These are phyloP conservation scores for Tragelaphus imberbis DNA, from an alignment of 2,113 vertebrate genomes.

Conservation along the genomic window DNA sequence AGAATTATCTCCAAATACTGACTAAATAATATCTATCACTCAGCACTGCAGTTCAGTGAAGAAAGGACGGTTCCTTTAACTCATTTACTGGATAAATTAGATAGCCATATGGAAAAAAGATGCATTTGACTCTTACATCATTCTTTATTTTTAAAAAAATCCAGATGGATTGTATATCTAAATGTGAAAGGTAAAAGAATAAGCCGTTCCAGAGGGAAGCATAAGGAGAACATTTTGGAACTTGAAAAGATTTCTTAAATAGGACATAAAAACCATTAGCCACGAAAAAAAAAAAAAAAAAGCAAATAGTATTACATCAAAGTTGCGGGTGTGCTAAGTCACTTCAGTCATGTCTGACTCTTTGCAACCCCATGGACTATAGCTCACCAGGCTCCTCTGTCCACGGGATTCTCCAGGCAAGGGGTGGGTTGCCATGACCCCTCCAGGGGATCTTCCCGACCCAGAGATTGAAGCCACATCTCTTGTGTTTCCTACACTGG, in stretches of 20 bases:
- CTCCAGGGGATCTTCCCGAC: background rate
- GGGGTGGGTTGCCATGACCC: background rate
- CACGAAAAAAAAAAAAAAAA: background rate
- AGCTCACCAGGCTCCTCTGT: background rate
- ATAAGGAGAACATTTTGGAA: background rate
- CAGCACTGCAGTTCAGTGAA: background rate
- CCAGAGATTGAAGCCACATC: background rate
- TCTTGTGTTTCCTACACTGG: background rate
- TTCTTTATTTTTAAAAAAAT: background rate
- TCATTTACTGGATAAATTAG: background rate
- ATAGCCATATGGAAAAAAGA: background rate
- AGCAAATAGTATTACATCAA: background rate
- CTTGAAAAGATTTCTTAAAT: background rate
- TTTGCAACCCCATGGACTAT: background rate
- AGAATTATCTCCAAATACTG: constrained; percentile 18
- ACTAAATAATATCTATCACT: constrained; percentile 4
- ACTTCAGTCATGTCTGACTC: background rate
- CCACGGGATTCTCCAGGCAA: background rate
- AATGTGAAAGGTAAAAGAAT: constrained; percentile 23
- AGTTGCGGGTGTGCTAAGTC: background rate
- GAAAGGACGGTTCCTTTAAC: background rate
- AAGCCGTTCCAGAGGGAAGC: background rate
- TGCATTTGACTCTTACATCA: background rate
- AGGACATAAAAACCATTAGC: background rate
- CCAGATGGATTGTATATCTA: background rate